These are phyloP conservation scores for Damaliscus lunatus DNA, from an alignment of 2,113 vertebrate species.

Conservation along the genomic window DNA sequence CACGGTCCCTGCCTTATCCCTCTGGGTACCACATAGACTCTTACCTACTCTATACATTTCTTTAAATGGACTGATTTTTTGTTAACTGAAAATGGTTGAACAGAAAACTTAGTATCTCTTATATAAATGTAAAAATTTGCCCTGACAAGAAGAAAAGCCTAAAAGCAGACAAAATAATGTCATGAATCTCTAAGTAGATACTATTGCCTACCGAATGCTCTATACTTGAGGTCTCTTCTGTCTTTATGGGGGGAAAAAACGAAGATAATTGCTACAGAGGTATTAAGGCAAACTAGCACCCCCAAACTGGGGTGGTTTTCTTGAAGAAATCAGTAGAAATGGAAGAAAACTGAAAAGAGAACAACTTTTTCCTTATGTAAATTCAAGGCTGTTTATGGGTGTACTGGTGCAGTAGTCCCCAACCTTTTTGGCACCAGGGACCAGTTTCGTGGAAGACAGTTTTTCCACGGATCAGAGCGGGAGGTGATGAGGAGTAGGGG, in stretches of 20 bases:
- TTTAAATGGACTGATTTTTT: neutral
- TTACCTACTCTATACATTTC: neutral
- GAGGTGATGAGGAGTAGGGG: neutral
- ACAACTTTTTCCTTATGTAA: neutral
- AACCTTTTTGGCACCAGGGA: neutral
- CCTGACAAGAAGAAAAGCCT: neutral
- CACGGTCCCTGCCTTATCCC: neutral
- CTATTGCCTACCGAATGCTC: neutral
- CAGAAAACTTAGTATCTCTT: neutral
- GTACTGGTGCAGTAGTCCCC: neutral
- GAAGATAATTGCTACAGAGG: neutral
- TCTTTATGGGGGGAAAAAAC: neutral
- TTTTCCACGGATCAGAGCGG: rapidly evolving
- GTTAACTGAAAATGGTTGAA: neutral
- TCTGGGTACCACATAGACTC: neutral
- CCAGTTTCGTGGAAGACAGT: neutral
- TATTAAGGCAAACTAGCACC: neutral
- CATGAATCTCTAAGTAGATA: neutral
- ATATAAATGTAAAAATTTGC: neutral
- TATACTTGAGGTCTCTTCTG: neutral
- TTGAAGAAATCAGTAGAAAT: neutral
- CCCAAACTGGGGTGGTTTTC: neutral
- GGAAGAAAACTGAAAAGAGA: neutral
- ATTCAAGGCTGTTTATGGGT: neutral
- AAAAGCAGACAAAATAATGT: neutral